Conservation (phyloP, 2,113 vertebrate genomes). For the Heteronetta atricapilla region DNA sequence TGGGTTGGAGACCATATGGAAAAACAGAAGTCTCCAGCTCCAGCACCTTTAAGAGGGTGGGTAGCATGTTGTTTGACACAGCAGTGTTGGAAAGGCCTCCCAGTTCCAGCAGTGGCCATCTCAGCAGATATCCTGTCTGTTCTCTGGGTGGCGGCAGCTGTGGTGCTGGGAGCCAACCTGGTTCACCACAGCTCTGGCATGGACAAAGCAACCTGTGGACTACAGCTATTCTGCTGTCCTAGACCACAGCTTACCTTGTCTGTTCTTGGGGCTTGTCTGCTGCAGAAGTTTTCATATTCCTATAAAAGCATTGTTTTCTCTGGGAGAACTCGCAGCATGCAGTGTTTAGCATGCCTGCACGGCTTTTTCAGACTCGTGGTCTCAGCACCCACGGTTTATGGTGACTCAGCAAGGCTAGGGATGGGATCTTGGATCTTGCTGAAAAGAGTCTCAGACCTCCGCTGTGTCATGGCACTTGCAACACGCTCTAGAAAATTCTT, state of each 20-base stretch:
- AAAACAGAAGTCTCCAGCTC: neutral
- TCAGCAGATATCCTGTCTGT: neutral
- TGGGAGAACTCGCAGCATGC: neutral
- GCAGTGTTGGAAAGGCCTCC: neutral
- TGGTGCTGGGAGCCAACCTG: neutral
- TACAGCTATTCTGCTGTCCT: neutral
- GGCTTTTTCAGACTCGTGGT: neutral
- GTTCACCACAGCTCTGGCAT: neutral
- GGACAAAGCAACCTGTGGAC: neutral
- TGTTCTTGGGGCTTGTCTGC: neutral
- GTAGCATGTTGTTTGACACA: neutral
- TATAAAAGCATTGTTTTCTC: neutral
- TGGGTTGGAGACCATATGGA: neutral
- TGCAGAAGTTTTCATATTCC: neutral
- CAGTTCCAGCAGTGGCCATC: neutral
- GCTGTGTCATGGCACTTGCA: neutral
- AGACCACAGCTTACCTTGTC: neutral
- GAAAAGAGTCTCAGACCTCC: neutral
- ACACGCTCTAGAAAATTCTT: slow-evolving; percentile 1
- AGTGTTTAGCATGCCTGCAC: neutral
- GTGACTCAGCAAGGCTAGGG: neutral
- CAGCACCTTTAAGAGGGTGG: neutral
- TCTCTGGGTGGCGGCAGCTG: neutral
- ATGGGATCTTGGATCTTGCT: neutral
- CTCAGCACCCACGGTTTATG: neutral